Base-by-base conservation (phyloP, 2,888 invertebrate species). In the Tromatobia lineatoria region DNA sequence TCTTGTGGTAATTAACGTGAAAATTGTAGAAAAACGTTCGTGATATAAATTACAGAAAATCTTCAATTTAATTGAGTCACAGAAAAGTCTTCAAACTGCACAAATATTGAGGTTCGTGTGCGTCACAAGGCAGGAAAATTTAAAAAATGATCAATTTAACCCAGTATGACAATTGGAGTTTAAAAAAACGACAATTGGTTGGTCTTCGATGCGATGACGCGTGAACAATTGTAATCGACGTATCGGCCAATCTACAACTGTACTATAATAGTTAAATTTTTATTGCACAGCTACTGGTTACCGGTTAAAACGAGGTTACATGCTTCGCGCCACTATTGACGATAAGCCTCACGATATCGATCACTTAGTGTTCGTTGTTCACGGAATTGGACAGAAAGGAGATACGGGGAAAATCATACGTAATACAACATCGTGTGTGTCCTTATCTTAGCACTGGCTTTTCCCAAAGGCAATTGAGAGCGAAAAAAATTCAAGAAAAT, bases 321-420 rank as follows among this genome's bases (percentile, higher is more conserved):
- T 94, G 87, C 92, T 93, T 47, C 94, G 93, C 82, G 95, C 96
- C 1, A 92, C 94, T 54, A 94, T 95, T 90, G 95, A 94, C 77
- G 96, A 96, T 89, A 95, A 95, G 87, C 95, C 95, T 10, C 92
- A 94, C 57, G 96, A 96, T 89, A 96, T 96, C 83, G 95, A 95
- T 66, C 96, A 96, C 92, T 93, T 96, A 85, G 96, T 96, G 25
- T 96, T 96, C 92, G 96, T 96, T 29, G 95, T 96, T 78, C 96
- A 96, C 92, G 96, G 96, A 79, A 96, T 96, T 85, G 96, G 96
- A 20, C 96, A 96, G 92, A 96, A 96, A 91, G 95, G 96, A 94
- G 96, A 96, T 88, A 95, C 95, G 45, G 95, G 95, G 73, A 94
- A 95, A 90, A 96, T 96, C 83, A 95, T 96, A 83, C 94, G 95